A percentile compares a stretch with the other conserved stretches of the same genome.
These are phyloP conservation scores for Halcyon leucocephala DNA, from an alignment of 2,797 vertebrate species.

Conservation along the genomic window DNA sequence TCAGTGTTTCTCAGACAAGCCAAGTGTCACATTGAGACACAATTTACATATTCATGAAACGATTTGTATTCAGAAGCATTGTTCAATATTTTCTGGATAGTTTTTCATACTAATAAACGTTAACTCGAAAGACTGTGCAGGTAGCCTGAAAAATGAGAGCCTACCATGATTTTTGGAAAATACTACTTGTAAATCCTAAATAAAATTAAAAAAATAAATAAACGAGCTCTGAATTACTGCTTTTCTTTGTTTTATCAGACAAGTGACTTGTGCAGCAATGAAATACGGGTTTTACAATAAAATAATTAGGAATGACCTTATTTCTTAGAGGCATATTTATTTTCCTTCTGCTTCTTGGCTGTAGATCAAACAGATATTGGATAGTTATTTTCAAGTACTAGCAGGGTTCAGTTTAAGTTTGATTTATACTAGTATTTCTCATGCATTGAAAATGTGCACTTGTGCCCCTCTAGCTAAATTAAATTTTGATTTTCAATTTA, in stretches of 20 bases:
- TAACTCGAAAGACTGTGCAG: not conserved
- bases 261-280: not conserved
- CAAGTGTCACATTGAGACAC: conserved; percentile 45
- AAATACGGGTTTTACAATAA: not conserved
- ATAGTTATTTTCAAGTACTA: not conserved
- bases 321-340: not conserved
- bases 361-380: not conserved
- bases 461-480: not conserved
- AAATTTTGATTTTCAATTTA: conserved; percentile 36
- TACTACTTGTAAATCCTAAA: not conserved
- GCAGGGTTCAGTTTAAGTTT: not conserved
- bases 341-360: not conserved
- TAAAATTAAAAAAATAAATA: not conserved
- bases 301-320: not conserved
- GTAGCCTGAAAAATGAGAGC: not conserved
- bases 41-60: conserved; percentile 27
- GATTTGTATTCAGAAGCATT: not conserved
- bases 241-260: not conserved
- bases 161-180: not conserved
- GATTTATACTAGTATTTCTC: not conserved
- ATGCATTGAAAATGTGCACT: conserved; percentile 9
- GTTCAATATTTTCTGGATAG: conserved; percentile 12
- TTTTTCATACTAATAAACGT: not conserved
- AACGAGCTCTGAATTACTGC: not conserved
- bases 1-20: conserved; percentile 25